Evolutionary conservation across 2,888 invertebrate genomes (phyloP).

Genomic region (Heliconius aoede): DNA sequence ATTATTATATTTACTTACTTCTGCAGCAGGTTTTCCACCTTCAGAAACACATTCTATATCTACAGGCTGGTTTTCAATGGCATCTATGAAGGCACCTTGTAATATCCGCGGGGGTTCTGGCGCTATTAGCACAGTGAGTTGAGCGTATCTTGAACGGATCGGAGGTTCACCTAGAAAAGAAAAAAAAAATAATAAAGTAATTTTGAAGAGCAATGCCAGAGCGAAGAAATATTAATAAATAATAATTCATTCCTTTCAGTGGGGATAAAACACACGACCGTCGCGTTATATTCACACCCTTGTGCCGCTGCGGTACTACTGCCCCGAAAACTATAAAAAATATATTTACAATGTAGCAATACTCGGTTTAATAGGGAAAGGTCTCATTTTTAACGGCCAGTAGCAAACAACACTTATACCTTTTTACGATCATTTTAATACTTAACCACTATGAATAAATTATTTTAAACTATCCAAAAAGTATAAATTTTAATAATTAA

Average conservation of each 20-base stretch:
- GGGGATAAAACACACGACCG: not conserved
- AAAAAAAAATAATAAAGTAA: not conserved
- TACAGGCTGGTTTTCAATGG: constrained; percentile 95
- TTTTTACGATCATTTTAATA: not conserved
- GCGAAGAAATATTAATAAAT: too few relatives aligned
- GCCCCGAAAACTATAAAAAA: constrained; percentile 6
- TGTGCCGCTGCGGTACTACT: too few relatives aligned
- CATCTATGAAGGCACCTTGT: constrained; percentile 91
- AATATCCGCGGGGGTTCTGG: constrained; percentile 94
- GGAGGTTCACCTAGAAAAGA: constrained; percentile 86
- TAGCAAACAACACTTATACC: not conserved
- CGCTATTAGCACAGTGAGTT: constrained; percentile 92
- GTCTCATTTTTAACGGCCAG: not conserved
- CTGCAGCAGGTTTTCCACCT: constrained; percentile 96
- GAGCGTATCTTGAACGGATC: constrained; percentile 93
- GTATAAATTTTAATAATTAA: not conserved
- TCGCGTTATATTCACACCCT: constrained; percentile 13
- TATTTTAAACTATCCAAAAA: not conserved
- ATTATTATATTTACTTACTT: constrained; percentile 82
- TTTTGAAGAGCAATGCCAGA: not conserved
- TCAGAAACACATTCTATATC: constrained; percentile 95
- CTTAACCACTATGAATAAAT: constrained; percentile 7
- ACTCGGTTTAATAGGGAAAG: not conserved
- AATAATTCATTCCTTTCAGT: too few relatives aligned
- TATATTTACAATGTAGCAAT: not conserved